These are phyloP conservation scores for Naso thynnoides DNA, from an alignment of 2,797 vertebrate genomes.

Conservation along the genomic window DNA sequence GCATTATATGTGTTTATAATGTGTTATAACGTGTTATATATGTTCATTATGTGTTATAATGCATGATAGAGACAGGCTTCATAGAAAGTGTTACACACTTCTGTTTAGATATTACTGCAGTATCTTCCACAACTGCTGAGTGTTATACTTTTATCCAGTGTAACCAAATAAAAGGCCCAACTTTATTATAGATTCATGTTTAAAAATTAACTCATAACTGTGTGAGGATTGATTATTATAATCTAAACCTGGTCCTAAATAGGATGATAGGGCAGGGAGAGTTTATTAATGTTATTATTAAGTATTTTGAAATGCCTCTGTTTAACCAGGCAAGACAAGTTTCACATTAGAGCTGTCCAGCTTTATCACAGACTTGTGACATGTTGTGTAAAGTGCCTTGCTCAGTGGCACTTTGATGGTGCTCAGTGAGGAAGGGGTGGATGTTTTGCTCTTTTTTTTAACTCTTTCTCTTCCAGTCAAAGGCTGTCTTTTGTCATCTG, in stretches of 20 bases:
- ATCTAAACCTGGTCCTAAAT: not conserved
- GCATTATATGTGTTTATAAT: too few species aligned
- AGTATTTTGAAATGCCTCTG: not conserved
- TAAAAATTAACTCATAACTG: conserved; percentile 4
- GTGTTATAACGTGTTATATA: too few species aligned
- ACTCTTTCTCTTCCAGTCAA: not conserved
- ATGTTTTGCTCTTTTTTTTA: not conserved
- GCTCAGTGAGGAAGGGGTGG: not conserved
- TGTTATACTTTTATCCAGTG: not conserved
- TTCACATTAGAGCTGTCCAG: too few species aligned
- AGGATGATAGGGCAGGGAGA: not conserved
- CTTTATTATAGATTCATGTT: conserved; percentile 8
- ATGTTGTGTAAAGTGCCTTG: too few species aligned
- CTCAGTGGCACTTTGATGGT: too few species aligned
- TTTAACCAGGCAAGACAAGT: not conserved
- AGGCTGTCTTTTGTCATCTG: not conserved
- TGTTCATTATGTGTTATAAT: too few species aligned
- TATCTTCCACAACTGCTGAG: not conserved
- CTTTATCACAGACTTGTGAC: too few species aligned
- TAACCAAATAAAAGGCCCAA: not conserved
- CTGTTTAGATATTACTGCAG: not conserved
- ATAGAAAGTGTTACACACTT: too few species aligned
- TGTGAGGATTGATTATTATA: conserved; percentile 1
- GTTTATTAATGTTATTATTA: conserved; percentile 28
- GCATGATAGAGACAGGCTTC: too few species aligned